Conservation (phyloP, 2,888 invertebrate species). For the Cylloceria caligata region DNA sequence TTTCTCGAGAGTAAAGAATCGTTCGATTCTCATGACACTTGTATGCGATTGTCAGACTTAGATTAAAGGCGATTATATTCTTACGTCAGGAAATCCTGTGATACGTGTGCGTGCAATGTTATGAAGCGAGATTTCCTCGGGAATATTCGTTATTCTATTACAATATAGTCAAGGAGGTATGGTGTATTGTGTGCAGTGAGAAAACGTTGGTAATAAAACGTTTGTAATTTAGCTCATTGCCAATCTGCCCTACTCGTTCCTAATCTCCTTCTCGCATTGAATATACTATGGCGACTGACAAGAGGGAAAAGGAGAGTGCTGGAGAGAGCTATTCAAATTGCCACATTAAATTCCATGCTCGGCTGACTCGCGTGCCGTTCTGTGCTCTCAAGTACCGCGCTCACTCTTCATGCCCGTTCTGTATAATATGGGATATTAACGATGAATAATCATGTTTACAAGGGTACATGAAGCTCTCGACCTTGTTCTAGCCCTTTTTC, state of each 20-base stretch:
- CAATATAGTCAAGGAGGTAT: constrained; percentile 1
- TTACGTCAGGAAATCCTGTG: constrained; percentile 21
- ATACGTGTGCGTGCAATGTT: constrained; percentile 10
- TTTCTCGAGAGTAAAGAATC: not conserved
- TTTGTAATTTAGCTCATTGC: constrained; percentile 50
- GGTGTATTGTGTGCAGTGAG: constrained; percentile 9
- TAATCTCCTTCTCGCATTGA: constrained; percentile 13
- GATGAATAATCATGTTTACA: constrained; percentile 60
- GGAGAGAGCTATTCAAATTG: constrained; percentile 48
- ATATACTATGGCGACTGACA: not conserved
- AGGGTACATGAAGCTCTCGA: constrained; percentile 40
- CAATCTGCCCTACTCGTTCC: constrained; percentile 33
- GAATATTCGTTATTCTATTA: constrained; percentile 2
- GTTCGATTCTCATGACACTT: constrained; percentile 18
- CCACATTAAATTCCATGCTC: constrained; percentile 60
- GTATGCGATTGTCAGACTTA: not conserved
- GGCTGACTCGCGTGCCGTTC: constrained; percentile 54
- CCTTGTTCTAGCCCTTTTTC: constrained; percentile 25
- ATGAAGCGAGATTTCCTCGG: constrained; percentile 36
- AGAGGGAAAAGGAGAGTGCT: constrained; percentile 19
- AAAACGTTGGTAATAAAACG: constrained; percentile 43
- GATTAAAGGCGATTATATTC: constrained; percentile 7
- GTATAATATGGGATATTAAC: constrained; percentile 46
- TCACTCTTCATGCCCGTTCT: constrained; percentile 16
- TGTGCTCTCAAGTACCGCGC: constrained; percentile 8